Conservation (phyloP, 1,140 invertebrate genomes). For the Caerostris darwini region DNA sequence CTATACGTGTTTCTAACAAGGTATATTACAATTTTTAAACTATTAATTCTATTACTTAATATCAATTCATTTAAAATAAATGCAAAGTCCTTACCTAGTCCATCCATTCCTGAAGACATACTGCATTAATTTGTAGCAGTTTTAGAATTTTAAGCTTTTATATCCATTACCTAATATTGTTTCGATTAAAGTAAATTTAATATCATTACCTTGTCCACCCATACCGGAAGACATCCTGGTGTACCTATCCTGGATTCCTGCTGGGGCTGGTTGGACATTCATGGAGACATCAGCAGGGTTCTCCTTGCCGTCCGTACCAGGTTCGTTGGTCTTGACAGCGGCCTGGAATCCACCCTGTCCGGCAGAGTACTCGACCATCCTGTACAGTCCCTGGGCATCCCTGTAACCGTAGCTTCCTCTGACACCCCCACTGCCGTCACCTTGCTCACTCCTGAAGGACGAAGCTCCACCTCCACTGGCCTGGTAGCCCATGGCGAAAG, state of each 20-base stretch:
- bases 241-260: conserved; percentile 44
- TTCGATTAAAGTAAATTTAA: neutral
- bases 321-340: conserved; percentile 78
- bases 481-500: conserved; percentile 11
- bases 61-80: neutral
- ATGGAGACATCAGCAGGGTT: conserved; percentile 14
- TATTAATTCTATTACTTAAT: too few species aligned
- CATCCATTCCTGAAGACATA: neutral
- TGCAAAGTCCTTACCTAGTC: neutral
- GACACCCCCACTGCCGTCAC: conserved; percentile 76
- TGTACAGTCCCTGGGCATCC: conserved; percentile 75
- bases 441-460: conserved; percentile 68
- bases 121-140: too few species aligned
- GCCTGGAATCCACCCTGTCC: conserved; percentile 77
- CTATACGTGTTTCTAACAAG: too few species aligned
- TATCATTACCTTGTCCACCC: neutral
- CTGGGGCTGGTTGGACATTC: neutral
- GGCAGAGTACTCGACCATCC: conserved; percentile 78
- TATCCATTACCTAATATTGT: too few species aligned
- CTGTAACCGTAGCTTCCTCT: conserved; percentile 77
- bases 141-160: too few species aligned
- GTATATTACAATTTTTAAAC: too few species aligned
- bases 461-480: neutral
- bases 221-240: neutral
- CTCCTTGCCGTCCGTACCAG: conserved; percentile 62